Evolutionary conservation across 1,140 invertebrate species (phyloP).

Genomic region (Megalopta genalis): DNA sequence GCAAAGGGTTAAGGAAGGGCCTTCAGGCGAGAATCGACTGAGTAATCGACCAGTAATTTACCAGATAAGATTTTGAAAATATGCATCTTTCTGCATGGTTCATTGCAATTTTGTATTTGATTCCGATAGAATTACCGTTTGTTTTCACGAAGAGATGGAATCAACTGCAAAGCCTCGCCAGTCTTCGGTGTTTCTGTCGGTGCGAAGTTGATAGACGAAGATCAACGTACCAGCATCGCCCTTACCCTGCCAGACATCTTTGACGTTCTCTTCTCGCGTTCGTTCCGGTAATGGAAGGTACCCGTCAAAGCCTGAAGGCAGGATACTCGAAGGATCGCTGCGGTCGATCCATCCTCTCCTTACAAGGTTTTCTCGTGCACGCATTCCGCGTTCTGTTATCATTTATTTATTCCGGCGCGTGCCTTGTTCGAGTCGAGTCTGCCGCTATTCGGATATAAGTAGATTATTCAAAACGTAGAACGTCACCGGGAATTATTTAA

Average conservation of each 20-base stretch:
- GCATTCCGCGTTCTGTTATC: not conserved
- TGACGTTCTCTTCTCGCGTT: constrained; percentile 46
- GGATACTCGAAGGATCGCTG: constrained; percentile 7
- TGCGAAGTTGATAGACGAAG: constrained; percentile 31
- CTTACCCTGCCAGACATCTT: constrained; percentile 53
- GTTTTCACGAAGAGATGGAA: not conserved
- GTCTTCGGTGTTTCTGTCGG: not conserved
- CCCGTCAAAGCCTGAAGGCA: constrained; percentile 47
- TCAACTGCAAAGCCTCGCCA: not conserved
- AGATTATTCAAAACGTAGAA: not conserved
- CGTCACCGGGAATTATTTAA: too few species aligned
- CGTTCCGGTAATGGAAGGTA: constrained; percentile 54
- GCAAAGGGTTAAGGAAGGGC: too few species aligned
- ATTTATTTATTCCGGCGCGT: not conserved
- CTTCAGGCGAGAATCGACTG: too few species aligned
- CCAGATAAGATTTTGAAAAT: too few species aligned
- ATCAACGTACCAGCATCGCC: constrained; percentile 46
- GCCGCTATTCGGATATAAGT: not conserved
- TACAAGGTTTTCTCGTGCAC: not conserved
- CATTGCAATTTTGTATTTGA: too few species aligned
- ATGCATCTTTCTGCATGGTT: too few species aligned
- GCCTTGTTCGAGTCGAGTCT: not conserved
- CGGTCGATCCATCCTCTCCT: not conserved
- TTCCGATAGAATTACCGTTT: not conserved
- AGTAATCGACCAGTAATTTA: too few species aligned